Conservation (phyloP, 2,888 invertebrate genomes). For the Agrochola litura region DNA sequence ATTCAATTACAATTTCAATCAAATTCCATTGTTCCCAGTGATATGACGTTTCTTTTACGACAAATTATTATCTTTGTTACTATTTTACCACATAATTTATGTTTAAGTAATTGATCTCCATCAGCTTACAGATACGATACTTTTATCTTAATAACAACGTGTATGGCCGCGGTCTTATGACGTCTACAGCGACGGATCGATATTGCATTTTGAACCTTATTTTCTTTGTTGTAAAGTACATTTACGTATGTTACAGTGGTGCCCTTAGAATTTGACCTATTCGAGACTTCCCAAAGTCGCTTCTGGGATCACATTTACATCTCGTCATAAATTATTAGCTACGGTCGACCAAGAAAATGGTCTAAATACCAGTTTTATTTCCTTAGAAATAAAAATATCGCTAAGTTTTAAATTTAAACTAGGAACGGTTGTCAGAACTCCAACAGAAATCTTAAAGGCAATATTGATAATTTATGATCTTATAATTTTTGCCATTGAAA, state of each 20-base stretch:
- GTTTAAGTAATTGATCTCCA: conserved; percentile 33
- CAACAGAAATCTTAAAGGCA: neutral
- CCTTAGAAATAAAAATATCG: neutral
- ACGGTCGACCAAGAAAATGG: neutral
- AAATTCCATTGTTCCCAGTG: conserved; percentile 48
- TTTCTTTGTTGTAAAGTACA: neutral
- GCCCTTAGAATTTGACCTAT: neutral
- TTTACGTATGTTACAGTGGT: neutral
- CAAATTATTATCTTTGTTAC: conserved; percentile 34
- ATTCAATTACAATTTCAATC: conserved; percentile 36
- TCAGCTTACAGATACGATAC: neutral
- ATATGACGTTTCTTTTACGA: conserved; percentile 51
- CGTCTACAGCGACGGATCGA: neutral
- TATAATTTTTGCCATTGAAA: neutral
- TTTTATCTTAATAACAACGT: conserved; percentile 9
- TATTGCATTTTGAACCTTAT: conserved; percentile 24
- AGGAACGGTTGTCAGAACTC: neutral
- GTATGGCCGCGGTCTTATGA: neutral
- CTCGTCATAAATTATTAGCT: neutral
- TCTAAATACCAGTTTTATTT: no score
- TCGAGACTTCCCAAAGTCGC: neutral
- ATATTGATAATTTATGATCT: neutral
- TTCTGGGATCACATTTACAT: neutral
- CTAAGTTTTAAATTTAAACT: neutral
- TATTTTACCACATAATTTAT: conserved; percentile 18